Evolutionary conservation across 2,888 invertebrate genomes (phyloP), one percentile per base, ranked within the genome.

Genomic region (Thera obeliscata): DNA sequence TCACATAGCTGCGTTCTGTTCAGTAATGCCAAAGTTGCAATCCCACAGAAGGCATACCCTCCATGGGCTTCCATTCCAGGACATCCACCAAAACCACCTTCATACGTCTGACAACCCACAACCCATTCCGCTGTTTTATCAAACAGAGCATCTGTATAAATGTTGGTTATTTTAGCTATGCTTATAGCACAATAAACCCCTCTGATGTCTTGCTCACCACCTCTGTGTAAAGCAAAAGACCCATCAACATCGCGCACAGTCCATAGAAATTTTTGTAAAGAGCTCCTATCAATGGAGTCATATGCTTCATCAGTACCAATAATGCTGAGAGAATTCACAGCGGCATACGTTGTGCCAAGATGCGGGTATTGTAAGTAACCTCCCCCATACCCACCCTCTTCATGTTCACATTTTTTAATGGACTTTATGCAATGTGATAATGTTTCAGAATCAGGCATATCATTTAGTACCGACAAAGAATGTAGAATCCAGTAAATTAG

Each of bases 31-130:
- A 99, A 94, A 0, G 98, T 95, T 62, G 99, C 98, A 71, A 99
- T 95, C 0, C 98, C 99, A 94, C 99, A 99, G 90, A 98, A 99
- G 0, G 99, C 97, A 89, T 99, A 99, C n/a, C 99, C 99, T 2
- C 99, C 99, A 92, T 99, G 99, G 5, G 99, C 99, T 90, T 99
- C 99, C 95, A 98, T 96, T 7, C 98, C 98, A 22, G 93, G 93
- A 69, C 87, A 96, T 0, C 99, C 99, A 50, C 97, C 97, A 94
- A 99, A 99, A 0, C 99, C 99, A 55, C 99, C 99, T 91, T 99
- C 99, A 92, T 99, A 99, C 0, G 99, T 98, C 90, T 99, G 99
- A 93, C 99, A 99, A 75, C 97, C 96, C 0, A 96, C 95, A 78
- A 99, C 96, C 99, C 99, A 99, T 81, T 98, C 97, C 0, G 97